Conservation (phyloP, 2,113 vertebrate species). For the Alethe diademata region DNA sequence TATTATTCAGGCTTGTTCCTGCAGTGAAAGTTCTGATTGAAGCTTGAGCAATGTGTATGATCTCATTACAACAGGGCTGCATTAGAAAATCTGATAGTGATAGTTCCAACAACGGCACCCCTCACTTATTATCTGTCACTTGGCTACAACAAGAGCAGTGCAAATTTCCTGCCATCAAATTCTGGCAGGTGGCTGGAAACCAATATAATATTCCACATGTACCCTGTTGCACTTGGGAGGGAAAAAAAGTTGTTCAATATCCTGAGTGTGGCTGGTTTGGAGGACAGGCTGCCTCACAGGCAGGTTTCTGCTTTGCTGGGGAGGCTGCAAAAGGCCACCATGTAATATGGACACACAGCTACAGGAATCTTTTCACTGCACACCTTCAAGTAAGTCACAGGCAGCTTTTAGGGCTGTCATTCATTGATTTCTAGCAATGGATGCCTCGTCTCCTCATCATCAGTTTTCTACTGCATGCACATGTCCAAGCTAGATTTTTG, state of each 20-base stretch:
- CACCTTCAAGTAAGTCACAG: too few species aligned
- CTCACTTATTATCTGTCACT: constrained; percentile 47
- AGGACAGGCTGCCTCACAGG: neutral
- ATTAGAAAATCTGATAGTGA: constrained; percentile 52
- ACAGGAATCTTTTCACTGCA: neutral
- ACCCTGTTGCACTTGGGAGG: neutral
- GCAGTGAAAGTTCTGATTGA: constrained; percentile 35
- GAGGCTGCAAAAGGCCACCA: neutral
- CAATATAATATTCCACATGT: neutral
- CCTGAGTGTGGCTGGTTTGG: neutral
- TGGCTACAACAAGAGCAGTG: constrained; percentile 3
- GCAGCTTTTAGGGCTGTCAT: neutral
- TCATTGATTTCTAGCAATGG: neutral
- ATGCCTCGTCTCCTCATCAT: neutral
- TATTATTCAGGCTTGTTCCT: constrained; percentile 43
- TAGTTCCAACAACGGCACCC: constrained; percentile 27
- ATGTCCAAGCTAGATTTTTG: neutral
- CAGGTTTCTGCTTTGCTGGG: neutral
- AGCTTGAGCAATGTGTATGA: constrained; percentile 9
- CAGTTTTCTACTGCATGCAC: neutral
- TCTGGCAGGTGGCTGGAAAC: constrained; percentile 6
- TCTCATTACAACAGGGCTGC: constrained; percentile 46
- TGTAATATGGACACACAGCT: neutral
- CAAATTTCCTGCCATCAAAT: constrained; percentile 40
- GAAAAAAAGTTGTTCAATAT: neutral